A percentile compares a stretch with the other conserved stretches of the same genome.
phyloP scores from a whole-genome alignment of 2,797 vertebrate species.

The Pseudochromis fuscus region DNA sequence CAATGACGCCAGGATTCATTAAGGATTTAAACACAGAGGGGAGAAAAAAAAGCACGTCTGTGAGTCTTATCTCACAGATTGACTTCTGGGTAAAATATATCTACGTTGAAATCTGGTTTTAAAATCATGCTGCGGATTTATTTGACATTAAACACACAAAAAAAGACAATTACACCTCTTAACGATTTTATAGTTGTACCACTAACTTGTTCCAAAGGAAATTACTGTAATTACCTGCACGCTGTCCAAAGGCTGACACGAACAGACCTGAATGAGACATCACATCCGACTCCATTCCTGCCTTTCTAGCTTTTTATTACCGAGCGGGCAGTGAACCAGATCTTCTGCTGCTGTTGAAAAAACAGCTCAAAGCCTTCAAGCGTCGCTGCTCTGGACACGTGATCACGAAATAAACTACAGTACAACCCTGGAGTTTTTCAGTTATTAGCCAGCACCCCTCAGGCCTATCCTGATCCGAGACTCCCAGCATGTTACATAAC shows the following conservation, averaged over 20 bases:
- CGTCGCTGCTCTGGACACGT: conserved; percentile 18
- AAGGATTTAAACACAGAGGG: conserved; percentile 46
- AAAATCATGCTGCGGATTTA: not conserved
- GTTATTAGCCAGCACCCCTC: conserved; percentile 20
- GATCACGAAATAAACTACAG: conserved; percentile 39
- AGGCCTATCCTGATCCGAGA: conserved; percentile 26
- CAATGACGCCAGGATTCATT: conserved; percentile 45
- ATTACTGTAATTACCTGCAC: not conserved
- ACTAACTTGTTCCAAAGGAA: not conserved
- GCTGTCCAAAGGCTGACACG: not conserved
- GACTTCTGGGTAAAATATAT: conserved; percentile 39
- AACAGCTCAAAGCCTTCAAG: conserved; percentile 23
- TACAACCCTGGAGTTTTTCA: conserved; percentile 4
- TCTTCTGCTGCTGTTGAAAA: conserved; percentile 26
- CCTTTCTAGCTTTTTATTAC: conserved; percentile 35
- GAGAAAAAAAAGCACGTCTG: conserved; percentile 44
- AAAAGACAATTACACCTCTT: not conserved
- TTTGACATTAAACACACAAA: not conserved
- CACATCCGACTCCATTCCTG: conserved; percentile 19
- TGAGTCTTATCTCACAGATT: conserved; percentile 17
- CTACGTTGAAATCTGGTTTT: conserved; percentile 13
- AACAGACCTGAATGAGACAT: conserved; percentile 15
- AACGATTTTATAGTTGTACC: no score
- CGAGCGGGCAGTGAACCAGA: conserved; percentile 43
- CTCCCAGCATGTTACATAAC: conserved; percentile 45